Conservation (phyloP, 1,140 invertebrate genomes). For the Apis laboriosa region DNA sequence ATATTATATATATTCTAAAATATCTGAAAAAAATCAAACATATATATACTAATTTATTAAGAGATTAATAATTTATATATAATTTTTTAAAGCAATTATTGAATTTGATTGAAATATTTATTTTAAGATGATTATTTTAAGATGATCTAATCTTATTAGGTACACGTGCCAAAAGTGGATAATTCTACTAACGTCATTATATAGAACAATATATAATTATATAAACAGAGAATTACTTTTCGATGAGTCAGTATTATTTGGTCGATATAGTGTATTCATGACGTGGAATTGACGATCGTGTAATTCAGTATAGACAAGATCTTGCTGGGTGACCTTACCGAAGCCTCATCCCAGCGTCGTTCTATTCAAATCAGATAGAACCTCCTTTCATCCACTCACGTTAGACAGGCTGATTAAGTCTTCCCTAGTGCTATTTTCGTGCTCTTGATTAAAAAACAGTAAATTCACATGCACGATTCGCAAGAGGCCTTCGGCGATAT, state of each 20-base stretch:
- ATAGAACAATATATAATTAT: constrained; percentile 15
- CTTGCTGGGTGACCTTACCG: constrained; percentile 69
- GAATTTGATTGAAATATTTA: too few relatives aligned
- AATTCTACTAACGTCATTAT: not conserved
- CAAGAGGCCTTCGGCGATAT: not conserved
- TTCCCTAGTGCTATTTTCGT: constrained; percentile 58
- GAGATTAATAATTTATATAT: too few relatives aligned
- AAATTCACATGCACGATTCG: constrained; percentile 39
- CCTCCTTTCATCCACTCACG: constrained; percentile 65
- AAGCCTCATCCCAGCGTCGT: constrained; percentile 66
- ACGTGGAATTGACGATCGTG: constrained; percentile 43
- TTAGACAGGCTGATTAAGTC: constrained; percentile 71
- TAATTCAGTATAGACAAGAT: constrained; percentile 76
- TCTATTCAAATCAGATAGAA: constrained; percentile 70
- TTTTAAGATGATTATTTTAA: too few relatives aligned
- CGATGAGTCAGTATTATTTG: constrained; percentile 42
- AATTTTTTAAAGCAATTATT: too few relatives aligned
- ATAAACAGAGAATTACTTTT: constrained; percentile 40
- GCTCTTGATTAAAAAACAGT: constrained; percentile 59
- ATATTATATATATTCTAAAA: too few relatives aligned
- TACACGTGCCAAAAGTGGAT: not conserved
- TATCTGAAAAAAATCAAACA: too few relatives aligned
- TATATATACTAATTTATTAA: too few relatives aligned
- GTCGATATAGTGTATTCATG: constrained; percentile 8
- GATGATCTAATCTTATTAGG: not conserved